These are phyloP conservation scores for Chaetorhynchus papuensis DNA, from an alignment of 2,113 vertebrate species.

Conservation along the genomic window DNA sequence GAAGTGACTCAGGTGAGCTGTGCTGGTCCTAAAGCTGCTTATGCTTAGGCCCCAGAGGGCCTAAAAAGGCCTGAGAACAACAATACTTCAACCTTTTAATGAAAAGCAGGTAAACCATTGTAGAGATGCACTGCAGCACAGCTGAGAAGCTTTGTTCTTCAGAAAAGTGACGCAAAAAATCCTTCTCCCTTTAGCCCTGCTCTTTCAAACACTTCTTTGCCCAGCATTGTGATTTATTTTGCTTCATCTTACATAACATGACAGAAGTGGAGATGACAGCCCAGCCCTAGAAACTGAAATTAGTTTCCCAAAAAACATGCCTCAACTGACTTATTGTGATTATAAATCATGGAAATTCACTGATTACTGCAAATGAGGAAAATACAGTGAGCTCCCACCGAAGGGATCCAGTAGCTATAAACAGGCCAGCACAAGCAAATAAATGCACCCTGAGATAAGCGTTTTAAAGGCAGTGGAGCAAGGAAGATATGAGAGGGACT, in stretches of 20 bases:
- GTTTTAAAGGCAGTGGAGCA: constrained; percentile 19
- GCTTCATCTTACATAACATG: not conserved
- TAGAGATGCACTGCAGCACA: not conserved
- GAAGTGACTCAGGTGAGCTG: not conserved
- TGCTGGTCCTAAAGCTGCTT: not conserved
- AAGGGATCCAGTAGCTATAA: constrained; percentile 40
- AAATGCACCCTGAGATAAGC: constrained; percentile 18
- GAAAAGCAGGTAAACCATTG: not conserved
- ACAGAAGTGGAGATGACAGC: not conserved
- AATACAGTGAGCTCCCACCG: constrained; percentile 10
- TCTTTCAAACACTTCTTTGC: not conserved
- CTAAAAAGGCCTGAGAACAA: not conserved
- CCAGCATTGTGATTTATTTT: not conserved
- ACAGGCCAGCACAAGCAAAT: constrained; percentile 17
- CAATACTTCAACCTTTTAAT: not conserved
- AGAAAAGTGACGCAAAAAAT: not conserved
- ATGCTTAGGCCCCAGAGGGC: not conserved
- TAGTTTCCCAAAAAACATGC: not conserved
- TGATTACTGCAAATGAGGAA: constrained; percentile 53
- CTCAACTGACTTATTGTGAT: constrained; percentile 3
- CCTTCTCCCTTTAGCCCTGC: not conserved
- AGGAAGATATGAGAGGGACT: constrained; percentile 11
- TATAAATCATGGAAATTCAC: constrained; percentile 41
- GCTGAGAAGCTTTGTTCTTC: not conserved
- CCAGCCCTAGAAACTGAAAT: not conserved